These are phyloP conservation scores for Lasioglossum marginatum DNA, from an alignment of 2,888 invertebrate species.

Conservation along the genomic window DNA sequence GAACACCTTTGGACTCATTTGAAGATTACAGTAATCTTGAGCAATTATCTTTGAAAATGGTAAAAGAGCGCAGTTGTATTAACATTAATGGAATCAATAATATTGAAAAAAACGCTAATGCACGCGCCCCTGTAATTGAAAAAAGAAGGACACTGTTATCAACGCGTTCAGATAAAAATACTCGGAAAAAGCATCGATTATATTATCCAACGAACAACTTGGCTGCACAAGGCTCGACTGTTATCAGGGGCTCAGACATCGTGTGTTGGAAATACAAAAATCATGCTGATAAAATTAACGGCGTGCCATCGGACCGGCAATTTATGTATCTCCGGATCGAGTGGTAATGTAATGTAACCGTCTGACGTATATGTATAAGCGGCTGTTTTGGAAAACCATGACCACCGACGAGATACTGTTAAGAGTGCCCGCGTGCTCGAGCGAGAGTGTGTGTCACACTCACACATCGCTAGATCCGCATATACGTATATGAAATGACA, in stretches of 20 bases:
- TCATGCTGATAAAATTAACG: slow-evolving; percentile 16
- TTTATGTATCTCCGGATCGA: slow-evolving; percentile 8
- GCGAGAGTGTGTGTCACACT: no score
- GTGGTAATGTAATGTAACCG: slow-evolving; percentile 24
- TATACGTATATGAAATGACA: no score
- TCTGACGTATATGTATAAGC: slow-evolving; percentile 1
- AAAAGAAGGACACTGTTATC: not conserved
- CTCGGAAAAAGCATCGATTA: slow-evolving; percentile 6
- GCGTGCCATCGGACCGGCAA: not conserved
- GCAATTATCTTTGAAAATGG: not conserved
- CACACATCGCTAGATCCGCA: no score
- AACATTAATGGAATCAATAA: not conserved
- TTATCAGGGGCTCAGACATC: slow-evolving; percentile 18
- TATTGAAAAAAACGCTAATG: not conserved
- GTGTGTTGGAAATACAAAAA: slow-evolving; percentile 25
- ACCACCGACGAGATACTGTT: no score
- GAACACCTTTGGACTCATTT: not conserved
- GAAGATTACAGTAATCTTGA: not conserved
- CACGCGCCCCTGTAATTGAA: no score
- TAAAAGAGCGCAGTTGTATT: not conserved
- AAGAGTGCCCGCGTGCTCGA: no score
- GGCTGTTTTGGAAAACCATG: not conserved
- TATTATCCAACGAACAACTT: slow-evolving; percentile 13
- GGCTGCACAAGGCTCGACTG: not conserved
- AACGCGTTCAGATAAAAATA: not conserved